Conservation (phyloP, 2,797 vertebrate species). For the Lophius americanus region DNA sequence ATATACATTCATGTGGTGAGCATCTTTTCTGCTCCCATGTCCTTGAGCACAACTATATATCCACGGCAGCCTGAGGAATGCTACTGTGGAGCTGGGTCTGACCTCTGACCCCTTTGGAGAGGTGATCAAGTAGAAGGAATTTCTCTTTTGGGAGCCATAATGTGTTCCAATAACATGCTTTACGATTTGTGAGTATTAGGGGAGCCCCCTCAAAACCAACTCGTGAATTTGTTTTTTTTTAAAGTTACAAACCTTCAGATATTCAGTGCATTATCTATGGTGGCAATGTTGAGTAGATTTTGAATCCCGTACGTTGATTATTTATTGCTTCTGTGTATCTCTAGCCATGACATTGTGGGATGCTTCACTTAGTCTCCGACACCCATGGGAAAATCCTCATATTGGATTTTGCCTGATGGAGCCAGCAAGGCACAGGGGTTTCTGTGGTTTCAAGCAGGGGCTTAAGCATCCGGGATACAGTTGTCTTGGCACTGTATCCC, state of each 20-base stretch:
- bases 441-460: conserved; percentile 45
- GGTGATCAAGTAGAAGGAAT: conserved; percentile 20
- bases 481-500: conserved; percentile 63
- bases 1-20: conserved; percentile 17
- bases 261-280: too few species aligned
- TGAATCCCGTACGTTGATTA: not conserved
- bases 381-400: conserved; percentile 44
- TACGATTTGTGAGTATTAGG: conserved; percentile 22
- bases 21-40: conserved; percentile 11
- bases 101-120: conserved; percentile 52
- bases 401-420: conserved; percentile 58
- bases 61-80: conserved; percentile 23
- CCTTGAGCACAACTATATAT: conserved; percentile 29
- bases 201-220: not conserved
- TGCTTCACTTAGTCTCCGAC: conserved; percentile 11
- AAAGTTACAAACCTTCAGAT: not conserved
- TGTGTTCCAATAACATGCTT: conserved; percentile 47
- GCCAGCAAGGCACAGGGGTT: conserved; percentile 37
- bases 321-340: conserved; percentile 1
- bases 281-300: not conserved
- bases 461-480: conserved; percentile 62
- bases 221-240: not conserved
- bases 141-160: conserved; percentile 43
- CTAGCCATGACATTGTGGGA: conserved; percentile 14
- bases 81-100: conserved; percentile 28